phyloP scores from a whole-genome alignment of 2,888 invertebrate genomes.

The Oscheius sp. region DNA sequence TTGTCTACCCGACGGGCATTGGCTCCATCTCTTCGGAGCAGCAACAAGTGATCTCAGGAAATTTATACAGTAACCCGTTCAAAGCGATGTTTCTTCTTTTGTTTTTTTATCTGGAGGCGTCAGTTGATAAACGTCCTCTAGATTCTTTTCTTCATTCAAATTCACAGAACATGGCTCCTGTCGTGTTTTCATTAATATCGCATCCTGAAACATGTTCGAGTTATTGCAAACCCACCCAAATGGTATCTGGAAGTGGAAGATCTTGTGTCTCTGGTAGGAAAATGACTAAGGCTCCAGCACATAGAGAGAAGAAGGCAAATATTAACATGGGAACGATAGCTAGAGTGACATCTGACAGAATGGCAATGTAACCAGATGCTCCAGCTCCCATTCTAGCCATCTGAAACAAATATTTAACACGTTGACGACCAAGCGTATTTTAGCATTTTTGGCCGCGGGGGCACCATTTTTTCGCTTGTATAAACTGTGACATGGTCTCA shows the following conservation, averaged over 20 bases:
- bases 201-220: not conserved
- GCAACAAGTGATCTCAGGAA: conserved; percentile 20
- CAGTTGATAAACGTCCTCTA: not conserved
- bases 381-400: conserved; percentile 69
- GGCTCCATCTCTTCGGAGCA: conserved; percentile 4
- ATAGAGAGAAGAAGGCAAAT: conserved; percentile 62
- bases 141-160: not conserved
- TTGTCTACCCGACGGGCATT: conserved; percentile 16
- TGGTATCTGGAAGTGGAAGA: conserved; percentile 69
- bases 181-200: conserved; percentile 22
- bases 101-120: not conserved
- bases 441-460: too few species aligned
- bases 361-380: conserved; percentile 66
- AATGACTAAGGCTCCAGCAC: conserved; percentile 62
- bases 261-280: conserved; percentile 70
- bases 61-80: conserved; percentile 3
- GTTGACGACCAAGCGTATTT: too few species aligned
- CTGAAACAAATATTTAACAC: conserved; percentile 29
- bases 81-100: not conserved
- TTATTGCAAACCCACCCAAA: conserved; percentile 40
- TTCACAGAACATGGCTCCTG: conserved; percentile 12
- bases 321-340: conserved; percentile 69
- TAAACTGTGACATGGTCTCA: too few species aligned
- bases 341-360: conserved; percentile 61
- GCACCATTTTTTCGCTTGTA: too few species aligned